Evolutionary conservation across 2,797 vertebrate species (phyloP), one percentile per base, ranked within the genome.

Genomic region (Prionace glauca): DNA sequence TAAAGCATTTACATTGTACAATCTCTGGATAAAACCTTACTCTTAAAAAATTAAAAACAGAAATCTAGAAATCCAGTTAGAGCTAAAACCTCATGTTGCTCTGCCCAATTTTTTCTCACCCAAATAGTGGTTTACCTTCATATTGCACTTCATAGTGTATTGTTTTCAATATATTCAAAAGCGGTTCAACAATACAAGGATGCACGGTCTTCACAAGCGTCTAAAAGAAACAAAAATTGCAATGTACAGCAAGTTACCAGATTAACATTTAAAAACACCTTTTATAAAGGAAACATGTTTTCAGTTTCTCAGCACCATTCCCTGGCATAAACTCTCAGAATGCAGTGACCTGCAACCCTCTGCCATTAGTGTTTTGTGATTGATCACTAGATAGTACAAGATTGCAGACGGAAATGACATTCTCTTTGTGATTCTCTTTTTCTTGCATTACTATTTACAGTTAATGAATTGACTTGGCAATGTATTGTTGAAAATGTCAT

Each of bases 131-230:
- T 96, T 95, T 97, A 98, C 98, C 98, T 98, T 98, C 97, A 67
- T 97, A 95, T 96, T 98, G 98, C 26, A 98, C 97, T 86, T 98
- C 98, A 94, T 97, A 96, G 95, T 98, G 97, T 94, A 97, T 95
- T 0, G 98, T 98, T 74, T 96, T 96, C 67, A 99, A 98, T 56
- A 96, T 60, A 0, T 96, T 96, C 96, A 99, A 96, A 95, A 98
- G 91, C 0, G 97, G 97, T 5, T 98, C 97, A 65, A 97, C 96
- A 1, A 98, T 97, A 94, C 96, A 96, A 2, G 97, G 95, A 96
- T 98, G 97, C 0, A 96, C 97, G 3, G 97, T 96, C 96, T 97
- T 97, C 62, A 97, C 84, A 95, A 96, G 96, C 0, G 96, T 95
- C 98, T 98, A 97, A 0, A 12, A 56, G 18, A 24, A 96, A 95